Base-by-base conservation (phyloP, 2,888 invertebrate genomes). In the Melolontha melolontha region DNA sequence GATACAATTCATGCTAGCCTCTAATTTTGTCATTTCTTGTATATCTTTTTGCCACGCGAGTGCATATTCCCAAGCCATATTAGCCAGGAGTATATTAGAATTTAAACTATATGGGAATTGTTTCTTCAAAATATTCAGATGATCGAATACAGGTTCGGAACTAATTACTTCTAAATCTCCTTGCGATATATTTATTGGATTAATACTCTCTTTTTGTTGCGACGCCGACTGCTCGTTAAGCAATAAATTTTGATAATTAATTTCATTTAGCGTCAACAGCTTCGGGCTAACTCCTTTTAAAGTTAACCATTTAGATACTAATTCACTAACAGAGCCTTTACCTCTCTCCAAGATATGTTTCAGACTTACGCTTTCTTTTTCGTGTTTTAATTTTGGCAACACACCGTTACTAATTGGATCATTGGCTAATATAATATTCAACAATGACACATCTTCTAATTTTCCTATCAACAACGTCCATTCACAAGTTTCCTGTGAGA, bases 51-150 rank as follows among this genome's bases (percentile, higher is more conserved):
- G 92, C 96, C 97, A 97, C 62, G 89, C 88, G 73, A 93, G 88
- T 64, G 94, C 90, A 80, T 93, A 95, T 81, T 97, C 96, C 97
- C 97, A 97, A 73, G 92, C 90, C 87, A 96, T 91, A 80, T 96
- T 95, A 11, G 93, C 90, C 55, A 96, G 85, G 44, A 97, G 84
- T 42, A 92, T 89, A 76, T 93, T 91, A 0, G 92, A 88, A 66
- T 91, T 89, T 64, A 96, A 86, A 80, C 96, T 96, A 74, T 93
- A 90, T 0, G 97, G 97, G 80, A 97, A 97, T 78, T 94, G 92
- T 50, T 87, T 86, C 55, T 90, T 89, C 67, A 94, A 81, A 22
- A 91, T 81, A 27, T 87, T 86, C 1, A 92, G 78, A 79, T 90
- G 87, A 72, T 89, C 87, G 66, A 90, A 87, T 57, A 91, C 85